Conservation (phyloP, 2,797 vertebrate species). For the Parauchenoglanis ngamensis region DNA sequence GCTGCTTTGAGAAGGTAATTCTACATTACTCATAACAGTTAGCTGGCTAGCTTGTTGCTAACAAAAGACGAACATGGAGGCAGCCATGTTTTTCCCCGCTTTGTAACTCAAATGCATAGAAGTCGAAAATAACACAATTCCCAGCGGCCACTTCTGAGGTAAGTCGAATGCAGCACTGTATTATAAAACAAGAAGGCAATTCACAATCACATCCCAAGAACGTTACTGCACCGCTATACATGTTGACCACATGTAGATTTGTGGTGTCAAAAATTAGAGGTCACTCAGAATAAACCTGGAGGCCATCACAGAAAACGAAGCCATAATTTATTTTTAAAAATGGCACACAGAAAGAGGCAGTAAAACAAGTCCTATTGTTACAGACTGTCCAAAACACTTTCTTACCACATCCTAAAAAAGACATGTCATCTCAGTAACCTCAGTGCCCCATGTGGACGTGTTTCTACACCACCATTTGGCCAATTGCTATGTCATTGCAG, state of each 20-base stretch:
- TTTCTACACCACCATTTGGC: slow-evolving; percentile 53
- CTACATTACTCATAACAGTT: no score
- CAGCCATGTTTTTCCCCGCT: not conserved
- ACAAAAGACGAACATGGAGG: not conserved
- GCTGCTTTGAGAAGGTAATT: not conserved
- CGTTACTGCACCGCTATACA: slow-evolving; percentile 20
- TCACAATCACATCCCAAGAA: slow-evolving; percentile 15
- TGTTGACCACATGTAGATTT: slow-evolving; percentile 40
- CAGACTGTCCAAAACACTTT: slow-evolving; percentile 29
- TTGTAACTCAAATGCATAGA: not conserved
- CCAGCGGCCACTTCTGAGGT: not conserved
- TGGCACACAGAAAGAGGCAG: not conserved
- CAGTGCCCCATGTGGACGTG: slow-evolving; percentile 46
- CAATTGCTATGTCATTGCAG: slow-evolving; percentile 57
- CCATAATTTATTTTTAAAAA: slow-evolving; percentile 5
- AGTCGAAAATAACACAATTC: not conserved
- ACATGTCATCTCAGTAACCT: slow-evolving; percentile 53
- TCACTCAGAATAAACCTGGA: slow-evolving; percentile 43
- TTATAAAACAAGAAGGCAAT: not conserved
- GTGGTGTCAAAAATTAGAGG: slow-evolving; percentile 45
- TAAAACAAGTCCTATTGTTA: slow-evolving; percentile 42
- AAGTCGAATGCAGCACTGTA: not conserved
- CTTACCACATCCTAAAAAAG: slow-evolving; percentile 42
- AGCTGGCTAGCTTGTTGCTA: not conserved
- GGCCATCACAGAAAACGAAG: slow-evolving; percentile 33